These are phyloP conservation scores for Epinephelus coioides DNA, from an alignment of 2,797 vertebrate genomes.

Conservation along the genomic window DNA sequence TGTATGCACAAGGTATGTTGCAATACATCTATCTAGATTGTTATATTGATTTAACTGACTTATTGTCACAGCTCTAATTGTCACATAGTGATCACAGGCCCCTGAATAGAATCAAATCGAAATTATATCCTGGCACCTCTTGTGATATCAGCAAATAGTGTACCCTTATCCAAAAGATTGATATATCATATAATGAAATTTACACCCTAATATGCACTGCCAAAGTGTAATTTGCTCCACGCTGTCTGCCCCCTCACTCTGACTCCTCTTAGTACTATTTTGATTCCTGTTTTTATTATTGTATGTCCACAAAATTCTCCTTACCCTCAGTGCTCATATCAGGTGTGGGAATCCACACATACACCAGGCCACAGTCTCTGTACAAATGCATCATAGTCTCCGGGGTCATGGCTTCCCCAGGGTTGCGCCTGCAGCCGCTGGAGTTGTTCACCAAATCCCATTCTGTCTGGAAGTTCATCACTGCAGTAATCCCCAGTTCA, in stretches of 20 bases:
- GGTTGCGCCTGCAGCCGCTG: constrained; percentile 90
- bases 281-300: neutral
- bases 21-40: too few relatives aligned
- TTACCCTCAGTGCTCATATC: constrained; percentile 99
- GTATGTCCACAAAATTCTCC: constrained; percentile 17
- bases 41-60: too few relatives aligned
- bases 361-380: constrained; percentile 91
- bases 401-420: constrained; percentile 88
- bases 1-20: neutral
- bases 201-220: neutral
- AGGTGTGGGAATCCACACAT: constrained; percentile 96
- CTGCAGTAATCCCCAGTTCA: constrained; percentile 93
- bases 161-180: too few relatives aligned
- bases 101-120: too few relatives aligned
- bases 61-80: too few relatives aligned
- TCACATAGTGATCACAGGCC: too few relatives aligned
- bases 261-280: neutral
- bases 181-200: too few relatives aligned
- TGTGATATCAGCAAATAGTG: too few relatives aligned
- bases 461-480: constrained; percentile 99
- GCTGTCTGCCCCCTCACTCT: neutral
- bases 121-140: too few relatives aligned
- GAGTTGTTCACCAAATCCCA: constrained; percentile 95
- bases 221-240: neutral
- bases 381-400: constrained; percentile 93